These are phyloP conservation scores for Abscondita cerata DNA, from an alignment of 2,888 invertebrate genomes.

Conservation along the genomic window DNA sequence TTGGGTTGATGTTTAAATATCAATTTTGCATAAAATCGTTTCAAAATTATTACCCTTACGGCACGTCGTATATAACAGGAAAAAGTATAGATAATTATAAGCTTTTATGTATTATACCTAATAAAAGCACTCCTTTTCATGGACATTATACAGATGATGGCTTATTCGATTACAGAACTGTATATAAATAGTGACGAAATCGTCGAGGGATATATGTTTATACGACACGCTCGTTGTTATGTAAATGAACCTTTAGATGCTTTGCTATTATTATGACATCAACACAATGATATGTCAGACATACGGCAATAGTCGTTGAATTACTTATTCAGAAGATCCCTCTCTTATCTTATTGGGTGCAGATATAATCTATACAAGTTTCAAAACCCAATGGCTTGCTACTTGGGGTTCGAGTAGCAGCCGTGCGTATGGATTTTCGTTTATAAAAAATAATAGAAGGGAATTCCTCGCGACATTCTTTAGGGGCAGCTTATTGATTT, in stretches of 20 bases:
- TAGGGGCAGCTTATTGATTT: too few species aligned
- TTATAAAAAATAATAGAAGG: constrained; percentile 8
- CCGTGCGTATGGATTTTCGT: neutral
- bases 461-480: too few species aligned
- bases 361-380: constrained; percentile 15
- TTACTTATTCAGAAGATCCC: constrained; percentile 38
- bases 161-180: constrained; percentile 2
- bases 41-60: too few species aligned
- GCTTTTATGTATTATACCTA: neutral
- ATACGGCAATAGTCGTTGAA: constrained; percentile 29
- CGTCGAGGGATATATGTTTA: constrained; percentile 19
- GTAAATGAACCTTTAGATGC: constrained; percentile 28
- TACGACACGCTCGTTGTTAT: constrained; percentile 29
- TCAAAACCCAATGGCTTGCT: constrained; percentile 30
- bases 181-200: constrained; percentile 18
- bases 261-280: constrained; percentile 37
- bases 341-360: constrained; percentile 32
- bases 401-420: constrained; percentile 7
- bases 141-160: constrained; percentile 13
- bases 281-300: constrained; percentile 34
- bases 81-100: neutral
- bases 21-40: too few species aligned
- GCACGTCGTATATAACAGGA: too few species aligned
- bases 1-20: too few species aligned
- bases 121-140: constrained; percentile 18